Evolutionary conservation across 2,888 invertebrate species (phyloP), one percentile per base, ranked within the genome.

Genomic region (Coelinius sp.): DNA sequence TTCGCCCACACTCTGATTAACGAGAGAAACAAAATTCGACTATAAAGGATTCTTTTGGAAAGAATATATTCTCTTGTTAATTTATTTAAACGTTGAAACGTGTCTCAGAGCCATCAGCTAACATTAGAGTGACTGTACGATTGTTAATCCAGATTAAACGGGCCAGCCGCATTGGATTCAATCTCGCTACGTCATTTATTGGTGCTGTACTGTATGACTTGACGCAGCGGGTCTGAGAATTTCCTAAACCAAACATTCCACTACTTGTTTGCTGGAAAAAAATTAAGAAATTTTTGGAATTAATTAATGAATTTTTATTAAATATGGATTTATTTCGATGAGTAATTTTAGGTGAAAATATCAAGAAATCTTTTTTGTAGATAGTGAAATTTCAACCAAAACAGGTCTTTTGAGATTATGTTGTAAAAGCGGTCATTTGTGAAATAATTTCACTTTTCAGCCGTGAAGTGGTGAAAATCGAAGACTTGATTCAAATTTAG

Each of bases 201-300:
- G 97, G 96, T 4, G 95, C 95, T 0, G 97, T 97, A 78, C 96
- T 97, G 90, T 97, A 97, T 64, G 97, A 96, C 86, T 98, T 97
- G 49, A 98, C 94, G 89, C 98, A 98, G 73, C 96, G 94, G 0
- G 98, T 98, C 89, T 98, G 98, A 4, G 97, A 96, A 78, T 98
- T 97, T 14, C 99, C 99, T 82, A 99, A 90, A 0, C 98, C 99
- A 89, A 99, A 98, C 93, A 99, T 95, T 67, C 96, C 96, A 14
- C 92, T 91, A n/a, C 92, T 91, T 12, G 92, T 92, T 92, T 92
- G 90, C 84, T 90, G 79, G 24, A 80, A 77, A 75, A 12, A 73
- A 78, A 66, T 68, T n/a, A n/a, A n/a, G n/a, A n/a, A n/a, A n/a
- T n/a, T n/a, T n/a, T n/a, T n/a, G n/a, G 38, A 10, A 2, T 10